Evolutionary conservation across 2,888 invertebrate species (phyloP).

Genomic region (Stenodema calcarata): DNA sequence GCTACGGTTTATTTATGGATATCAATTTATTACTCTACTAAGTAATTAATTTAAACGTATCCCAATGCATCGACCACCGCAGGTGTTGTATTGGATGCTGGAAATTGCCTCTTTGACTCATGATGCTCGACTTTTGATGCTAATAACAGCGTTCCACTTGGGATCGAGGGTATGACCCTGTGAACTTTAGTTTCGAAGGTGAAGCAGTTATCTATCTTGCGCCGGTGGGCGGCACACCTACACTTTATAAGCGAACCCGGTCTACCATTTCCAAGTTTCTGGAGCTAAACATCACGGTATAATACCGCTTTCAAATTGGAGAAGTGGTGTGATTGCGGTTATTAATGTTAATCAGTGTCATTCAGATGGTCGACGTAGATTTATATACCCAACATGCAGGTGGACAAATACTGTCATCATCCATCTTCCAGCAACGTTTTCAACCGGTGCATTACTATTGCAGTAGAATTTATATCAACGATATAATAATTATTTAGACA

Average conservation of each 20-base stretch:
- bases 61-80: no score
- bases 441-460: no score
- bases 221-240: not conserved
- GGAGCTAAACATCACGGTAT: not conserved
- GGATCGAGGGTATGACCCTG: constrained; percentile 2
- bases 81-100: no score
- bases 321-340: not conserved
- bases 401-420: no score
- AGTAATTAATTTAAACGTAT: no score
- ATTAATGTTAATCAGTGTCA: not conserved
- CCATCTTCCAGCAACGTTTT: no score
- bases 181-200: not conserved
- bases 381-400: no score
- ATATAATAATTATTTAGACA: no score
- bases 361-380: no score
- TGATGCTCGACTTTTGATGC: not conserved
- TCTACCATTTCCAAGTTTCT: not conserved
- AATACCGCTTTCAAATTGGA: not conserved
- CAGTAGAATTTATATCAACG: no score
- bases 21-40: no score
- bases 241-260: not conserved
- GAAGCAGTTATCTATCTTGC: not conserved
- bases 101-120: not conserved
- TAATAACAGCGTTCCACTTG: not conserved
- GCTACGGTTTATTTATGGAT: no score